Conservation (phyloP, 2,113 vertebrate species). For the Festucalex cinctus region DNA sequence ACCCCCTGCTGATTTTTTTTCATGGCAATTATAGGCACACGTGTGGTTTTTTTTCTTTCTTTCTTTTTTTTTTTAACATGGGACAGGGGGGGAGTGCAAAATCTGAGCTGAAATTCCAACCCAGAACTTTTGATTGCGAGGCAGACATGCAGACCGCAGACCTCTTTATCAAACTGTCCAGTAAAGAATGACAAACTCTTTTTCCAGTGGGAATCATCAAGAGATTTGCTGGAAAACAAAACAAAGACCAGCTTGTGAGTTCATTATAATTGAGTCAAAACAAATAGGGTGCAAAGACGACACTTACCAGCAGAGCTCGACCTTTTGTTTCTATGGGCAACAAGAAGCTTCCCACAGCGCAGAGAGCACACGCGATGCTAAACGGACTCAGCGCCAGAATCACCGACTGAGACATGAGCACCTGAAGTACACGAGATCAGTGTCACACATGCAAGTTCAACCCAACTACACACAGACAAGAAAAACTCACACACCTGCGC, state of each 20-base stretch:
- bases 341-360: slow-evolving; percentile 76
- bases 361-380: slow-evolving; percentile 74
- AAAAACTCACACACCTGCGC: slow-evolving; percentile 52
- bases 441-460: no score
- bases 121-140: no score
- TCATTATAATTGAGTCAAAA: neutral
- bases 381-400: slow-evolving; percentile 81
- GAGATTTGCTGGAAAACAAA: slow-evolving; percentile 64
- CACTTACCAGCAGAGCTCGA: slow-evolving; percentile 83
- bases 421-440: slow-evolving; percentile 66
- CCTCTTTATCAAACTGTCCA: neutral
- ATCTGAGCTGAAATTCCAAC: no score
- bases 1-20: no score
- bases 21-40: no score
- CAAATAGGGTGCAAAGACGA: neutral
- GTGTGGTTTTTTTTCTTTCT: no score
- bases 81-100: no score
- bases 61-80: no score
- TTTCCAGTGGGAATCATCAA: slow-evolving; percentile 28
- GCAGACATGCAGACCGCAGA: no score
- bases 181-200: neutral
- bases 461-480: no score
- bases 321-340: slow-evolving; percentile 92
- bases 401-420: slow-evolving; percentile 83
- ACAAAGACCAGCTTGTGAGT: neutral